A percentile compares a stretch with the other conserved stretches of the same genome.
phyloP scores from a whole-genome alignment of 2,113 vertebrate species.

The Paralichthys olivaceus region DNA sequence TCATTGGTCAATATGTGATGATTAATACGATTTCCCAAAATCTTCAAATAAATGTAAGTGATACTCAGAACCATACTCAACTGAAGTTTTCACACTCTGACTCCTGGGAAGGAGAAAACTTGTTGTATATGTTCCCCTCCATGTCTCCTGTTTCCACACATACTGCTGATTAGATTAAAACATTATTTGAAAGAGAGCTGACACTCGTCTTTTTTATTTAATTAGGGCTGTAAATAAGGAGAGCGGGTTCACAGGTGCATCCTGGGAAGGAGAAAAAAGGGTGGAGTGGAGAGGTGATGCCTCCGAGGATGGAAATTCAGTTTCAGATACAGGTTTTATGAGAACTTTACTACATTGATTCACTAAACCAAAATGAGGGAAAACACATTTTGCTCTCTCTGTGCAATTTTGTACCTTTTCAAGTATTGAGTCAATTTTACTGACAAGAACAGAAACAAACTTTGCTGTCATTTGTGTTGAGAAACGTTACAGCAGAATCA shows the following conservation, averaged over 20 bases:
- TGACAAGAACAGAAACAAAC: no score
- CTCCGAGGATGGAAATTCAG: conserved; percentile 32
- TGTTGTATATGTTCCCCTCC: neutral
- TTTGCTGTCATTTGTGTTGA: no score
- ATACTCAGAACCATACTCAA: neutral
- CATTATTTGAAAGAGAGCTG: neutral
- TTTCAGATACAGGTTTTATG: conserved; percentile 3
- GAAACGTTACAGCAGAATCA: no score
- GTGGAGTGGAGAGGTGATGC: conserved; percentile 18
- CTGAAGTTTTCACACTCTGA: neutral
- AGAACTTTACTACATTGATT: neutral
- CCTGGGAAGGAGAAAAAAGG: conserved; percentile 21
- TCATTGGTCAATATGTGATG: no score
- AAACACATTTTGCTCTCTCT: no score
- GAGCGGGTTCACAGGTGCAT: conserved; percentile 46
- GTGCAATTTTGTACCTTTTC: no score
- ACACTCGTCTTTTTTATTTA: no score
- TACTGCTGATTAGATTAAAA: neutral
- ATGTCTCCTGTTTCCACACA: neutral
- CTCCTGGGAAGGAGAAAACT: neutral
- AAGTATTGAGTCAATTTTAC: no score
- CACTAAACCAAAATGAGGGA: no score
- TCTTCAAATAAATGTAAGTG: no score
- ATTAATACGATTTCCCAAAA: no score
- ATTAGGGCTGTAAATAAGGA: conserved; percentile 8